Base-by-base conservation (phyloP, 2,888 invertebrate species). In the Ethmia dodecea region DNA sequence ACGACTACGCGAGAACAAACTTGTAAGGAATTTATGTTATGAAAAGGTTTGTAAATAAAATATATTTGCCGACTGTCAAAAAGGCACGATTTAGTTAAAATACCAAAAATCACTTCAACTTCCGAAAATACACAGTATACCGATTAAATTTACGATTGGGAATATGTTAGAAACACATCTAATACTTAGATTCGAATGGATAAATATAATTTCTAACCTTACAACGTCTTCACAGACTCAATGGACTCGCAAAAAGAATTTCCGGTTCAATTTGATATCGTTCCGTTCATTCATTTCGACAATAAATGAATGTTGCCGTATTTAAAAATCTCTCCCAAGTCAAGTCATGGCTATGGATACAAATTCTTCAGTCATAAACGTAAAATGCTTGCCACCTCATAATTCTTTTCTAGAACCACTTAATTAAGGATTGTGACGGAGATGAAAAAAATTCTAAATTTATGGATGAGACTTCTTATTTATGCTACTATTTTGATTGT, bases 151-250 rank as follows among this genome's bases (percentile, higher is more conserved):
- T 5, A 27, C 11, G 12, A 12, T 16, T n/a, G n/a, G 16, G 30
- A 27, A 10, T 20, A 22, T 13, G 13, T 10, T 6, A 14, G 38
- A 38, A 13, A 3, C 8, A 24, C 24, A 18, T n/a, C 16, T 31
- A 42, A 35, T 32, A 39, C 38, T 38, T 5, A 35, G 81, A 81
- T 83, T 65, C 31, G 44, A 48, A 47, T 33, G 43, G 80, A 80
- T 84, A 52, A 58, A 64, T 68, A 63, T 52, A 45, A 40, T 50
- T 60, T 61, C 81, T 83, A 84, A 84, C 84, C 84, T 84, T 57
- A 62, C 62, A 76, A 78, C 79, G 81, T 77, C 83, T 64, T 62
- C 43, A 63, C 75, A 60, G 64, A 68, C 58, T 71, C 64, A 69
- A 66, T 60, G 53, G n/a, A 60, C 60, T 65, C 48, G 54, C 52